Evolutionary conservation across 64 coral and sea anemone species (phyloP).

Genomic region (Dendrophyllia cribrosa): DNA sequence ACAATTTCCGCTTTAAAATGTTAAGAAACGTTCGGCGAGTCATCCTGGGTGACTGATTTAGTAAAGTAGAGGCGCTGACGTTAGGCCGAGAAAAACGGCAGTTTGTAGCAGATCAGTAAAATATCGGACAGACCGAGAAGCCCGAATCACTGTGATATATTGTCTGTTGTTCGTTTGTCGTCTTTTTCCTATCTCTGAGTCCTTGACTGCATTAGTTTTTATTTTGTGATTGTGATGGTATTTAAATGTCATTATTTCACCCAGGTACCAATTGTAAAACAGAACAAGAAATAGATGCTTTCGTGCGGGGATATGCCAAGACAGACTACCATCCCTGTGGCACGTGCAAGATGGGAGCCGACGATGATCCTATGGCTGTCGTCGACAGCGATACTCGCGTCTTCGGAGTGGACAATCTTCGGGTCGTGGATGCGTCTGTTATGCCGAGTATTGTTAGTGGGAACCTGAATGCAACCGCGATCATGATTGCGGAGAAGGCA

Average conservation of each 20-base stretch:
- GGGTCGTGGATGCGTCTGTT: conserved; percentile 76
- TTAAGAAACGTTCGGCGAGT: too few relatives aligned
- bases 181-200: too few relatives aligned
- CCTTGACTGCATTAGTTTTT: too few relatives aligned
- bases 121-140: too few relatives aligned
- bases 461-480: conserved; percentile 82
- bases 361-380: conserved; percentile 62
- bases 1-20: too few relatives aligned
- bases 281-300: conserved; percentile 61
- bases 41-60: too few relatives aligned
- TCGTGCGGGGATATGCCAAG: conserved; percentile 2
- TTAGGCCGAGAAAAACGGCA: too few relatives aligned
- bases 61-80: too few relatives aligned
- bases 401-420: conserved; percentile 62
- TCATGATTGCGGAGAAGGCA: conserved; percentile 82
- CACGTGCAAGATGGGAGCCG: conserved; percentile 73
- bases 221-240: too few relatives aligned
- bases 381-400: conserved; percentile 59
- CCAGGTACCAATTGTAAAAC: conserved; percentile 32
- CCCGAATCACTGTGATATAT: too few relatives aligned
- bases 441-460: conserved; percentile 79
- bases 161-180: too few relatives aligned
- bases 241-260: neutral
- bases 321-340: conserved; percentile 61
- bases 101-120: too few relatives aligned